A percentile compares a stretch with the other conserved stretches of the same genome.
phyloP scores from a whole-genome alignment of 2,113 vertebrate species.

The Sceloporus undulatus region DNA sequence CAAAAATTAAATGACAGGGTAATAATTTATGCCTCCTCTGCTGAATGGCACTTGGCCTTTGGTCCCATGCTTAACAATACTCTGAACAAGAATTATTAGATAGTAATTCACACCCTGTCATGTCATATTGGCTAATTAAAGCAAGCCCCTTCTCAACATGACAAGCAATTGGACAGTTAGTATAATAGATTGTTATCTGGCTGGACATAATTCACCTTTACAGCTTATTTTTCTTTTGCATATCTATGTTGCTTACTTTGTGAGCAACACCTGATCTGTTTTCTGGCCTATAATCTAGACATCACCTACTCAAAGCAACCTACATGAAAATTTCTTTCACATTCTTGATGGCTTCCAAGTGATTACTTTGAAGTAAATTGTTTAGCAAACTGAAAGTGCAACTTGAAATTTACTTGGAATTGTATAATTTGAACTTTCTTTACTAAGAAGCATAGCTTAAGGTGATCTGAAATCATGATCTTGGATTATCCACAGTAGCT shows the following conservation, averaged over 20 bases:
- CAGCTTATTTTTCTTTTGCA: constrained; percentile 46
- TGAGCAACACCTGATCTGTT: constrained; percentile 45
- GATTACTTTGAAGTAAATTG: neutral
- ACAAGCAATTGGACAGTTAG: constrained; percentile 79
- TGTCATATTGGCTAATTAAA: constrained; percentile 83
- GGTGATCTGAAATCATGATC: neutral
- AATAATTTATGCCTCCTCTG: constrained; percentile 67
- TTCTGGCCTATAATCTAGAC: constrained; percentile 26
- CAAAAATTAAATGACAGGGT: constrained; percentile 59
- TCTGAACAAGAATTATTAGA: constrained; percentile 77
- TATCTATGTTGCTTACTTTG: constrained; percentile 37
- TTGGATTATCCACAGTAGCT: neutral
- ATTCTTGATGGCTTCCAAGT: neutral
- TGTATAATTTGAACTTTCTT: neutral
- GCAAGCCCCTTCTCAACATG: constrained; percentile 72
- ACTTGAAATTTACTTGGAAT: neutral
- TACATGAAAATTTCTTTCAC: neutral
- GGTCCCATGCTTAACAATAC: constrained; percentile 79
- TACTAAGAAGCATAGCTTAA: neutral
- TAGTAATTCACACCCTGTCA: constrained; percentile 78
- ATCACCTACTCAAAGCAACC: neutral
- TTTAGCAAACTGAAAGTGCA: neutral
- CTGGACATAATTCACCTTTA: constrained; percentile 74
- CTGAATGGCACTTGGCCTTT: constrained; percentile 69
- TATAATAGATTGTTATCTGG: constrained; percentile 77